Base-by-base conservation (phyloP, 2,113 vertebrate genomes). In the Cariama cristata region DNA sequence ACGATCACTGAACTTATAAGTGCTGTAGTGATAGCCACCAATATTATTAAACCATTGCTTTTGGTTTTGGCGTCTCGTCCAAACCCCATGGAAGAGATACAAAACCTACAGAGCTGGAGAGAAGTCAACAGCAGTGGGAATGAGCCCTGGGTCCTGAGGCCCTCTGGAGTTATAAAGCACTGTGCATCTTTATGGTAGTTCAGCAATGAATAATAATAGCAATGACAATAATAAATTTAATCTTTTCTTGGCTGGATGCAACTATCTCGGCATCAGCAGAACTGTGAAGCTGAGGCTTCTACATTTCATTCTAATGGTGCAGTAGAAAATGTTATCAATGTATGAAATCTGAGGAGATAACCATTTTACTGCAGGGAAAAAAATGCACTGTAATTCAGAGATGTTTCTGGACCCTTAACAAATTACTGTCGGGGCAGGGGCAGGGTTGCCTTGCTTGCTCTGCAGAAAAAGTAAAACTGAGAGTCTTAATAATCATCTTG, bases 281-380 rank as follows among this genome's bases (percentile, higher is more conserved):
- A 94, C 58, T 79, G 56, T 69, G 69, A 81, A 87, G 40, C 73
- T 52, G 47, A 79, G 35, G 19, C 80, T 91, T 93, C 73, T 87
- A 73, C 77, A 58, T 96, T 94, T 96, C 85, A 88, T 92, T 90
- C 26, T 88, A 83, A 88, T 50, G 58, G 75, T 69, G 33, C 42
- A 32, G 66, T 58, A 90, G n/a, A 69, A 92, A 92, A 86, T 66
- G 49, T 69, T 90, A 60, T 50, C 84, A 85, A 0, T 58, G 33
- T 85, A 67, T 82, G 84, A 95, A 94, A 96, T 94, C 77, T 60
- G 81, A 96, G 79, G 73, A 94, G 66, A 72, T 52, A 85, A 79
- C 21, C 8, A 4, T 82, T 91, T 93, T 79, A 82, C 56, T 92
- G 62, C 26, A 58, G 17, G 68, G 7, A 20, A 58, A 67, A 73